A percentile compares a stretch with the other conserved stretches of the same genome.
Evolutionary conservation across 1,140 invertebrate species (phyloP).

Genomic region (Drosophila parvula): DNA sequence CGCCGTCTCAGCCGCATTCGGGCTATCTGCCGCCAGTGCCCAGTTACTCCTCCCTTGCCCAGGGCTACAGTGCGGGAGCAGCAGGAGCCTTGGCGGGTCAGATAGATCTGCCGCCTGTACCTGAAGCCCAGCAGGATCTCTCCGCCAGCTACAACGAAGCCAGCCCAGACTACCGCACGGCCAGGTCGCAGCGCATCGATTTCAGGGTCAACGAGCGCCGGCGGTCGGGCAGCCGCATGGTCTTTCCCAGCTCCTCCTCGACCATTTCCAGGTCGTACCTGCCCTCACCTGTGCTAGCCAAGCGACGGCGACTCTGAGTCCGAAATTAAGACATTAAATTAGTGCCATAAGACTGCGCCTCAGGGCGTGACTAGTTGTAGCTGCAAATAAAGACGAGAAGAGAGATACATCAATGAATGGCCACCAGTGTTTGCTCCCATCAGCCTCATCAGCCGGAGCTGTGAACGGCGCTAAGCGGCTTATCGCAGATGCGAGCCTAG

Average conservation of each 20-base stretch:
- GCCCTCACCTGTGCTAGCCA: conserved; percentile 34
- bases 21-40: conserved; percentile 49
- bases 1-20: conserved; percentile 14
- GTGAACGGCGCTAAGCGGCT: conserved; percentile 68
- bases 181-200: conserved; percentile 41
- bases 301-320: conserved; percentile 30
- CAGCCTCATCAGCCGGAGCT: conserved; percentile 27
- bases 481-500: conserved; percentile 55
- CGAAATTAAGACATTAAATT: conserved; percentile 67
- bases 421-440: conserved; percentile 13
- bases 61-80: conserved; percentile 33
- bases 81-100: conserved; percentile 13
- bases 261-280: conserved; percentile 14
- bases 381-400: conserved; percentile 52
- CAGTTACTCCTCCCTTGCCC: conserved; percentile 46
- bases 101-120: conserved; percentile 55
- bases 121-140: conserved; percentile 57
- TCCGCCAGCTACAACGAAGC: conserved; percentile 23
- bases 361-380: conserved; percentile 48
- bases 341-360: conserved; percentile 63
- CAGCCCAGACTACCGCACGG: conserved; percentile 48
- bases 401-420: conserved; percentile 46
- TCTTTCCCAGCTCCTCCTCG: conserved; percentile 49
- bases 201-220: conserved; percentile 60
- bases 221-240: conserved; percentile 50